These are phyloP conservation scores for Cistogaster globosa DNA, from an alignment of 2,888 invertebrate genomes.

Conservation along the genomic window DNA sequence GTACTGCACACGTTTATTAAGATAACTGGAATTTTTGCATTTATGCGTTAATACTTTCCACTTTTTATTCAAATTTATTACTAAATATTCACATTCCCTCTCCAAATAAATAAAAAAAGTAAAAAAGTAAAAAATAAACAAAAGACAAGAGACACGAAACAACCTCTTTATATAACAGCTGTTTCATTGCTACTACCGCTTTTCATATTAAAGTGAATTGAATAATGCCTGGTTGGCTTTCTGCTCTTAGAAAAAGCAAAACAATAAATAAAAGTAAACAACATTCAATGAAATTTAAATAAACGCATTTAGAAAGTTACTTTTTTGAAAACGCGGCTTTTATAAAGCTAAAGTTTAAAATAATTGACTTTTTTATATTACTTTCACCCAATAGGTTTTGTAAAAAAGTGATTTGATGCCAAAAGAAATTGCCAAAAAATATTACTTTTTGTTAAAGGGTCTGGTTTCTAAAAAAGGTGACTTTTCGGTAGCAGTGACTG, in stretches of 20 bases:
- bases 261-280: constrained; percentile 21
- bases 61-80: constrained; percentile 38
- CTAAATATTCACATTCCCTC: constrained; percentile 38
- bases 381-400: no score
- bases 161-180: constrained; percentile 66
- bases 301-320: neutral
- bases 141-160: constrained; percentile 18
- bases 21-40: constrained; percentile 12
- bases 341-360: no score
- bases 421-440: no score
- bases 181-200: constrained; percentile 67
- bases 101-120: neutral
- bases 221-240: constrained; percentile 39
- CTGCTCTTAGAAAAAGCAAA: constrained; percentile 42
- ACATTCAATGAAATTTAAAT: constrained; percentile 11
- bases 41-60: constrained; percentile 40
- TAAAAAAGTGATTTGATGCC: no score
- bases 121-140: neutral
- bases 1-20: constrained; percentile 9
- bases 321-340: no score
- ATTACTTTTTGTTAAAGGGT: no score
- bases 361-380: no score
- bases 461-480: no score
- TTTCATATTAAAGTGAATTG: constrained; percentile 50
- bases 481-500: no score